Evolutionary conservation across 2,113 vertebrate species (phyloP), one percentile per base, ranked within the genome.

Genomic region (Cyprinodon brontotheroides): DNA sequence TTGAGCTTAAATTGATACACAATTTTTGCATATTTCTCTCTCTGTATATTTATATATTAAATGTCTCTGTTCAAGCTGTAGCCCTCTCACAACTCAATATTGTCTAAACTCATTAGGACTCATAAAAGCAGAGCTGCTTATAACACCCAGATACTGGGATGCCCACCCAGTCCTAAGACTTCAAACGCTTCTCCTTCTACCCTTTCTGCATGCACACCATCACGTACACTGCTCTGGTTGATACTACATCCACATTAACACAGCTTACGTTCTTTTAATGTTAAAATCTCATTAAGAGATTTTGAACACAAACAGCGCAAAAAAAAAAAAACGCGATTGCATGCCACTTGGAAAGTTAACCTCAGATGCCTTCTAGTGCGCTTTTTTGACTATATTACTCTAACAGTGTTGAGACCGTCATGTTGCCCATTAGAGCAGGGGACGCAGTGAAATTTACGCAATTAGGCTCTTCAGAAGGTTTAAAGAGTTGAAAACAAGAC

Each of bases 131-230:
- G 66, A 17, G 59, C 40, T 73, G 75, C 57, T 57, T 3, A 0
- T 45, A 68, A 76, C 63, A 39, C 75, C 29, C 41, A 41, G 43
- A 4, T 0, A 61, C 45, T 14, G 50, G 29, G 67, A 50, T 60
- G 22, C 47, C 66, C 72, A 50, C 45, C 70, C 73, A 53, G 72
- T 65, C 53, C 61, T 60, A 41, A 47, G 50, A 81, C 78, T 74
- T 87, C 75, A 86, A 77, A 89, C 81, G 57, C 70, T 40, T 66
- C 1, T 9, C 14, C 15, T 5, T 20, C 45, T n/a, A 29, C 40
- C 61, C 59, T 72, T 20, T 36, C 63, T 45, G 22, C 57, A 0
- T 6, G 12, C 57, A 20, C 41, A 50, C 14, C 38, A 3, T 41
- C 70, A 47, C 40, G 41, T 11, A 45, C 3, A 29, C 74, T 38